Base-by-base conservation (phyloP, 2,888 invertebrate genomes). In the Disparrhopalites patrizii region DNA sequence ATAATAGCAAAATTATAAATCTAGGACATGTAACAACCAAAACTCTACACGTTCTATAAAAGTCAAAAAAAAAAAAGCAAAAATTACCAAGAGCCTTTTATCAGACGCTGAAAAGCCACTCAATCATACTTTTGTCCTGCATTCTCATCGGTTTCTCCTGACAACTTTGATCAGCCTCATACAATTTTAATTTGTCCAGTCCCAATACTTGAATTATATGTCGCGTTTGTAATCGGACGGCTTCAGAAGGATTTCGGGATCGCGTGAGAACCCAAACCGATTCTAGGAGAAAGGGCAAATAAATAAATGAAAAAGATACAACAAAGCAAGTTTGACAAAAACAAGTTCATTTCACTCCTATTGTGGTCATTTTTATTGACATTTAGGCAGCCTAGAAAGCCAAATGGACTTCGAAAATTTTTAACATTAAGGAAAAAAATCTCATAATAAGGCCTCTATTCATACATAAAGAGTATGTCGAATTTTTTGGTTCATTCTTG, bases 251-350 rank as follows among this genome's bases (percentile, higher is more conserved):
- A 56, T 81, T 80, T 30, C 82, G 80, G 57, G 83, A 82, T 74
- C 88, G 82, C 0, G 87, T 86, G 55, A 88, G 78, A 63, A 88
- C 84, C 88, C 88, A 83, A 3, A 81, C 80, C 68, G 79, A 80
- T 72, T 80, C 81, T 78, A 23, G 56, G 38, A 52, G 38, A n/a
- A 18, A 10, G n/a, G n/a, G 28, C 27, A 58, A 7, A 58, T 43
- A 40, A 43, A 10, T 18, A 43, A 5, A 43, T 43, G 43, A 47
- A n/a, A n/a, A n/a, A n/a, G n/a, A n/a, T n/a, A n/a, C n/a, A n/a
- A n/a, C n/a, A n/a, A n/a, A n/a, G n/a, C n/a, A n/a, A n/a, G n/a
- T n/a, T 36, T 10, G 36, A 7, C 36, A 36, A 36, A 10, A 15
- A 7, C 7, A 36, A 36, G 15, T 36, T 36, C 7, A 36, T 36